Evolutionary conservation across 1,140 invertebrate species (phyloP).

Genomic region (Atta colombica): DNA sequence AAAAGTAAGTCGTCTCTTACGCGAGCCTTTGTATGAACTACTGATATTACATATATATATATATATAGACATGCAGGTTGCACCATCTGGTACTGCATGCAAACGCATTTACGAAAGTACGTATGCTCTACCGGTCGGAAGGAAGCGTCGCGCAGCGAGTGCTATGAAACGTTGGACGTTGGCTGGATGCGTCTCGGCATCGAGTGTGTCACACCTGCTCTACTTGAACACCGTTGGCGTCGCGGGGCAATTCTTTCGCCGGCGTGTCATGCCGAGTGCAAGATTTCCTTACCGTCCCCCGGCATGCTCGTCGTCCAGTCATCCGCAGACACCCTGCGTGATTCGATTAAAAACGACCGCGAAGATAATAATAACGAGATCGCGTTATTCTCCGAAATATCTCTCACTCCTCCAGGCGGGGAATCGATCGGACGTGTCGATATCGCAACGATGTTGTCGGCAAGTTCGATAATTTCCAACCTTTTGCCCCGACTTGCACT

Average conservation of each 20-base stretch:
- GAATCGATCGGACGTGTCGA: constrained; percentile 71
- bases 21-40: constrained; percentile 2
- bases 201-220: constrained; percentile 54
- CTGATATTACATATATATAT: constrained; percentile 17
- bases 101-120: constrained; percentile 64
- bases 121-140: constrained; percentile 51
- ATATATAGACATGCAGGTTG: constrained; percentile 28
- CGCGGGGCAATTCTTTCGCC: constrained; percentile 32
- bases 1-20: constrained; percentile 18
- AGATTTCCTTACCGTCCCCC: not conserved
- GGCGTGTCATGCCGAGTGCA: not conserved
- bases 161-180: constrained; percentile 56
- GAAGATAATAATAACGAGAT: constrained; percentile 24
- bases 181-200: constrained; percentile 34
- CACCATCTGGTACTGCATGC: constrained; percentile 60
- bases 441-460: constrained; percentile 64
- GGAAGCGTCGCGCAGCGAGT: constrained; percentile 51
- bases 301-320: not conserved
- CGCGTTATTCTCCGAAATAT: constrained; percentile 55
- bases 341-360: constrained; percentile 34
- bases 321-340: not conserved
- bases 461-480: constrained; percentile 74
- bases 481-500: constrained; percentile 63
- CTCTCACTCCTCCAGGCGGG: constrained; percentile 7
- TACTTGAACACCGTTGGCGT: constrained; percentile 44